Evolutionary conservation across 2,888 invertebrate genomes (phyloP), one percentile per base, ranked within the genome.

Genomic region (Nycteola revayana): DNA sequence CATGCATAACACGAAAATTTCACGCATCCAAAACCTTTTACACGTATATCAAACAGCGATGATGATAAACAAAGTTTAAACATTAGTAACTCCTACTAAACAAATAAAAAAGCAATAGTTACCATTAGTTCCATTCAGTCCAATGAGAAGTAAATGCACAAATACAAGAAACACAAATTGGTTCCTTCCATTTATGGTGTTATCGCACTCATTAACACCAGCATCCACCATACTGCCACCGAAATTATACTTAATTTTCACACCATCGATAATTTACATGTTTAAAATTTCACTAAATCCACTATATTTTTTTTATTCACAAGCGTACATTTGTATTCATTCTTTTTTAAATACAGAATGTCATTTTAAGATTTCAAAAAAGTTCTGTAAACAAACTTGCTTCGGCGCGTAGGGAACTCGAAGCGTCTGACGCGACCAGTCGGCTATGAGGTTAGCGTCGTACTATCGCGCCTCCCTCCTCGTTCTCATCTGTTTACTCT

Each of bases 201-300:
- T 81, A 81, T 85, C 77, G 75, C 85, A 85, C 77, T 84, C 81
- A 78, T 82, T 86, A 78, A 77, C 84, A 87, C 86, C 81, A 75
- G 74, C 80, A 86, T 82, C 77, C 82, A 88, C 85, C 87, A 88
- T 88, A 76, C 87, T 88, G 87, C 80, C 85, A 80, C 85, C 60
- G 21, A 64, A 75, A 75, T 79, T 70, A 75, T 75, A 66, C 73
- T 61, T 63, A 72, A 75, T 78, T 75, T 67, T 73, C 73, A 77
- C 80, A 75, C 74, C 77, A 75, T 69, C 64, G 65, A 75, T 67
- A 75, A 75, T 73, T 85, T 82, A 87, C 87, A 85, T 86, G 67
- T 75, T 83, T 71, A 67, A 60, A 57, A 68, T 60, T 61, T 60
- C 69, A 71, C 74, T 57, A 49, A 36, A 53, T 55, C 42, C 58